Evolutionary conservation across 1,140 invertebrate genomes (phyloP).

Genomic region (Drosophila nannoptera): DNA sequence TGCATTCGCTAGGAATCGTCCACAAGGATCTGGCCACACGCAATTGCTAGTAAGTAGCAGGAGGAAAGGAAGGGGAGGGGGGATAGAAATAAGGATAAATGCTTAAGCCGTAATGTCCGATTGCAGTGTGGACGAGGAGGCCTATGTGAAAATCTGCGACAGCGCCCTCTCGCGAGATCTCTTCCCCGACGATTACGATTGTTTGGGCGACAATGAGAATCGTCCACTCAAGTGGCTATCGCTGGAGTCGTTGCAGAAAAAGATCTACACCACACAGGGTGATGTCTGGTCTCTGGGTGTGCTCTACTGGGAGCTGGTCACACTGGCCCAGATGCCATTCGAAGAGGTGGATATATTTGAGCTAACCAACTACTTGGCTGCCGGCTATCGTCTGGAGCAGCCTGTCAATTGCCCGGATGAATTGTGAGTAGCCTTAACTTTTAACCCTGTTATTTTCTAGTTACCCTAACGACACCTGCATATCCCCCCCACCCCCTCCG

Average conservation of each 20-base stretch:
- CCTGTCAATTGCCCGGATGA: conserved; percentile 97
- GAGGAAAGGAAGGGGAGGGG: conserved; percentile 2
- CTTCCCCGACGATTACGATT: conserved; percentile 97
- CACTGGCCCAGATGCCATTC: conserved; percentile 83
- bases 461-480: background rate
- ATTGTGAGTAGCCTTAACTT: conserved; percentile 84
- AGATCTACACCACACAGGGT: conserved; percentile 76
- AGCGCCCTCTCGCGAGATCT: conserved; percentile 93
- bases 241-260: conserved; percentile 90
- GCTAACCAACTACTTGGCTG: conserved; percentile 90
- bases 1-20: conserved; percentile 92
- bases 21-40: conserved; percentile 95
- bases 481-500: background rate
- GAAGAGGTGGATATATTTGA: conserved; percentile 95
- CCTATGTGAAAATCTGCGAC: conserved; percentile 93
- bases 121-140: conserved; percentile 88
- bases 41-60: conserved; percentile 90
- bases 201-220: conserved; percentile 96
- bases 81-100: background rate
- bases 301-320: conserved; percentile 95
- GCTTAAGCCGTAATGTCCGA: background rate
- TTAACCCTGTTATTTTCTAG: background rate
- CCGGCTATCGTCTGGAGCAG: conserved; percentile 92
- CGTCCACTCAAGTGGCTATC: conserved; percentile 97
- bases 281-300: conserved; percentile 93